Base-by-base conservation (phyloP, 2,113 vertebrate species). In the Epinephelus fuscoguttatus region DNA sequence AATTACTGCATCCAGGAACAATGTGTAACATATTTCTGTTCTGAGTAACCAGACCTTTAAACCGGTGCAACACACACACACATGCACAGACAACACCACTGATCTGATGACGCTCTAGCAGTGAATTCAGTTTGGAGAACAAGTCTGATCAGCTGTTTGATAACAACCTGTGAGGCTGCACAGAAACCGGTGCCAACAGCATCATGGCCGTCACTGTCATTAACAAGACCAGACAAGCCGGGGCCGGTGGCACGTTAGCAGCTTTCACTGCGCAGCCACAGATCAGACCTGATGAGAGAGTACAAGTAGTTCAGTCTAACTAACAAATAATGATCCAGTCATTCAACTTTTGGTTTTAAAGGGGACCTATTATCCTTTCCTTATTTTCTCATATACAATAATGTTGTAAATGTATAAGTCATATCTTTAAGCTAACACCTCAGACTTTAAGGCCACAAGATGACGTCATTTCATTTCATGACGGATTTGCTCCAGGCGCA, bases 211-310 rank as follows among this genome's bases (percentile, higher is more conserved):
- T 70, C 63, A 59, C 62, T 75, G 57, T 27, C 57, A 84, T 63
- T 37, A 88, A 79, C 61, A 27, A 81, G 82, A 49, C 47, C 1
- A 53, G 40, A 55, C 75, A 70, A 13, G 88, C 27, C 15, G 0
- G 25, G 42, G 14, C 19, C 1, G 68, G 61, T 59, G 59, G 64
- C 52, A 9, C 18, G 11, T 45, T 45, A 45, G 8, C 42, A 45
- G 42, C 42, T 9, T 45, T 45, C 42, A 12, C 42, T 45, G 42
- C 42, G 0, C 42, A 11, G 1, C 33, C 6, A 37, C 42, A 45
- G 42, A 45, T 45, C 42, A 45, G 9, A 45, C 42, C 8, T 12
- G 42, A 45, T 45, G 42, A 45, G 42, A 37, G 6, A 37, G 23
- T 14, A 15, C 11, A 57, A 5, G 56, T 5, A 3, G 13, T 5